Base-by-base conservation (phyloP, 2,888 invertebrate species). In the Orthonevra nobilis region DNA sequence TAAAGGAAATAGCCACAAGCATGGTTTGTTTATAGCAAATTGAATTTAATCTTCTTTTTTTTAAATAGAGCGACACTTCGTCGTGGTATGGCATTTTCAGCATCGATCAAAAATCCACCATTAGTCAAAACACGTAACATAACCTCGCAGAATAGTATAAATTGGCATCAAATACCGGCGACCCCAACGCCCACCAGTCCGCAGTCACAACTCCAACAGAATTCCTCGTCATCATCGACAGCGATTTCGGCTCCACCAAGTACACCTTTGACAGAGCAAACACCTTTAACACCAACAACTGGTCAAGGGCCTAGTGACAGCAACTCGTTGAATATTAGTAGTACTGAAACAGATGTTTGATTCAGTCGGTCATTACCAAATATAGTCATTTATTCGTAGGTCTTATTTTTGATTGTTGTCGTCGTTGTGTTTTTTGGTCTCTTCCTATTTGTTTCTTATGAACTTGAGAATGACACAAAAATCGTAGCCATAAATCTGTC, bases 91-190 rank as follows among this genome's bases (percentile, higher is more conserved):
- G 93, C 94, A 32, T 93, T 95, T 85, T 94, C 94, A 14, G 92
- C 93, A 83, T 91, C 93, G 0, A 92, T 92, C 70, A 93, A 95
- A 85, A 93, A 95, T 87, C 96, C 96, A 70, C 96, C 95, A 5
- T 90, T 96, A 58, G 90, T 93, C 52, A 96, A 96, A 88, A 94
- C 95, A 83, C 91, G 95, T 50, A 94, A 95, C 85, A 92, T 95
- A 44, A 92, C 91, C 84, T 91, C 92, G 75, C 89, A 89, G 83
- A 88, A 86, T 83, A 89, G 89, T 83, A 87, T 89, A 81, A 87
- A 87, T 81, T 88, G 86, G 86, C 87, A 87, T 81, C 87, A 86
- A 82, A 85, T 84, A 82, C 86, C 87, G 20, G 85, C 86, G 26
- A 85, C 87, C 68, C 85, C 87, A 60, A 84, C 86, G 40, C 86